phyloP scores from a whole-genome alignment of 2,113 vertebrate genomes.

The Chaetodon auriga region DNA sequence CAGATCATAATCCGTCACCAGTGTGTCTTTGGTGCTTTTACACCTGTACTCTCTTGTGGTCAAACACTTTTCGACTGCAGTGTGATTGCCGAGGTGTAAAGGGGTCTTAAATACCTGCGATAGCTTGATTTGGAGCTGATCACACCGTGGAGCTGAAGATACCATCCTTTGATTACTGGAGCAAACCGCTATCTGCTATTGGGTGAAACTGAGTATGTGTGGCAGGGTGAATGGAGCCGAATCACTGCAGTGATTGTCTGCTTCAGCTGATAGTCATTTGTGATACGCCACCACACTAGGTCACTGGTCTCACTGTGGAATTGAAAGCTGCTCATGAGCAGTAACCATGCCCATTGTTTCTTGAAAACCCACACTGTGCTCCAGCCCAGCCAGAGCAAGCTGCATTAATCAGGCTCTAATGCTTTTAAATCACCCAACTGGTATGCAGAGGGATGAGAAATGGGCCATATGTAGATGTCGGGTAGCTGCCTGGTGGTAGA shows the following conservation, averaged over 20 bases:
- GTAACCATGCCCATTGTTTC: constrained; percentile 30
- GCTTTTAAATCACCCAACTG: constrained; percentile 68
- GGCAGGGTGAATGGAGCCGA: constrained; percentile 24
- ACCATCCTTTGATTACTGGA: constrained; percentile 57
- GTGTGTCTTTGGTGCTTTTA: no score
- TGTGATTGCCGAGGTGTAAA: no score
- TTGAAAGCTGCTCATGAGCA: constrained; percentile 42
- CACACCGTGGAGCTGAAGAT: constrained; percentile 10
- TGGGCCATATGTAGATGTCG: constrained; percentile 67
- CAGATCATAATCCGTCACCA: no score
- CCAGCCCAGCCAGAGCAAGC: constrained; percentile 47
- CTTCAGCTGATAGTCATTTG: constrained; percentile 58
- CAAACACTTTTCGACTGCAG: no score
- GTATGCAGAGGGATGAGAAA: constrained; percentile 61
- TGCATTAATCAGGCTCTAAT: constrained; percentile 70
- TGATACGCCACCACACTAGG: constrained; percentile 23
- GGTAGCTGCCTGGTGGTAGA: constrained; percentile 53
- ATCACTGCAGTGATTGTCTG: constrained; percentile 45
- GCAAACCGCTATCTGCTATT: constrained; percentile 31
- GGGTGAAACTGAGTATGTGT: constrained; percentile 41
- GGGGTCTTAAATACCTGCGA: constrained; percentile 41
- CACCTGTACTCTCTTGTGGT: no score
- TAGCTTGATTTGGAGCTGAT: constrained; percentile 47
- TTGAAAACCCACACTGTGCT: constrained; percentile 61
- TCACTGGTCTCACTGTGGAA: neutral